phyloP scores from a whole-genome alignment of 2,797 vertebrate genomes.

The Acrossocheilus wenchowensis region DNA sequence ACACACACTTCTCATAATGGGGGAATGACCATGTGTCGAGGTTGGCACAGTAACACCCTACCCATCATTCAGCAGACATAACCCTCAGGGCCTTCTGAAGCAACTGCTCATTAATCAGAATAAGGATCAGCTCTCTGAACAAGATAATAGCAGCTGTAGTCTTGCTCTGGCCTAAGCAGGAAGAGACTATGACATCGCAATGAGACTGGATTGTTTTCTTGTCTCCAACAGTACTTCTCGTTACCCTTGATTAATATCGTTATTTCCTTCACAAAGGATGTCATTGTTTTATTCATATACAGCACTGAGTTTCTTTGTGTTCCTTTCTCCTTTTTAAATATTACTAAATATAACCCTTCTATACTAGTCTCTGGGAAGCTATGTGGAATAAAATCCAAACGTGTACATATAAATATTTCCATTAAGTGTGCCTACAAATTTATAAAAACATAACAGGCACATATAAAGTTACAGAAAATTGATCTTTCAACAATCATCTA shows the following conservation, averaged over 20 bases:
- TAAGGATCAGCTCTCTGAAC: slow-evolving; percentile 26
- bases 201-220: slow-evolving; percentile 10
- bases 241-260: slow-evolving; percentile 29
- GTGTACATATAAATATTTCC: not conserved
- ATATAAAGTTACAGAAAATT: not conserved
- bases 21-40: slow-evolving; percentile 5
- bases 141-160: slow-evolving; percentile 26
- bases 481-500: not conserved
- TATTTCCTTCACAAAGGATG: slow-evolving; percentile 31
- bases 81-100: not conserved
- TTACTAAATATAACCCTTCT: not conserved
- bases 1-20: not conserved
- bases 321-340: not conserved
- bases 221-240: not conserved
- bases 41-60: slow-evolving; percentile 24
- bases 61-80: slow-evolving; percentile 28
- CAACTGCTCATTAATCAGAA: slow-evolving; percentile 35
- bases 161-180: not conserved
- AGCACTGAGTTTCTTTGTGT: not conserved
- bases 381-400: not conserved
- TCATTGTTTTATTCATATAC: not conserved
- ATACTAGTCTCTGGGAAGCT: not conserved
- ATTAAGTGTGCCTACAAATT: not conserved
- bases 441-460: not conserved
- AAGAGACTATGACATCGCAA: not conserved